These are phyloP conservation scores for Drosophila pseudotalamancana DNA, from an alignment of 2,888 invertebrate species.

Conservation along the genomic window DNA sequence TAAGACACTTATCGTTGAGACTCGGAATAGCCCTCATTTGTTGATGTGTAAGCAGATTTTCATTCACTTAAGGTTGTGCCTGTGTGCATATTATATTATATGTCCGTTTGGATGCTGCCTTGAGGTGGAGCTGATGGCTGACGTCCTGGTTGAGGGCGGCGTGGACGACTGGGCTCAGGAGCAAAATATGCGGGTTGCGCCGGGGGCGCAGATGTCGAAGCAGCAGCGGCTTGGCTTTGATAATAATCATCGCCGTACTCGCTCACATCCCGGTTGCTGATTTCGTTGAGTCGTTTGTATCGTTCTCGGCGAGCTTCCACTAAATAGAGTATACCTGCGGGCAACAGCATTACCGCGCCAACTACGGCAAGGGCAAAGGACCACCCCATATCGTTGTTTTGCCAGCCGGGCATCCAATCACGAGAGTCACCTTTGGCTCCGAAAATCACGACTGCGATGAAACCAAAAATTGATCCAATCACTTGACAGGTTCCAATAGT, in stretches of 20 bases:
- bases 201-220: conserved; percentile 40
- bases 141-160: conserved; percentile 77
- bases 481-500: conserved; percentile 90
- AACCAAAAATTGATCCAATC: conserved; percentile 91
- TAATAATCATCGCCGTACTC: conserved; percentile 86
- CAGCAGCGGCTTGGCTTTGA: conserved; percentile 61
- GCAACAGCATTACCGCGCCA: conserved; percentile 90
- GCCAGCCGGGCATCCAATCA: conserved; percentile 98
- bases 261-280: conserved; percentile 88
- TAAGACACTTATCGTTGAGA: too few species aligned
- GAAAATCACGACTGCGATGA: conserved; percentile 94
- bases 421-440: conserved; percentile 95
- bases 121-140: conserved; percentile 63
- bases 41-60: background rate
- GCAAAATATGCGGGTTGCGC: conserved; percentile 57
- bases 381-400: conserved; percentile 97
- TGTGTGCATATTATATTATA: conserved; percentile 83
- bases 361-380: conserved; percentile 94
- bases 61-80: too few species aligned
- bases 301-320: conserved; percentile 92
- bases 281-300: conserved; percentile 89
- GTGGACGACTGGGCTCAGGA: conserved; percentile 76
- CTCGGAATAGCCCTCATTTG: conserved; percentile 16
- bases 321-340: conserved; percentile 91
- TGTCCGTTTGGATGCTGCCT: conserved; percentile 89